Base-by-base conservation (phyloP, 1,140 invertebrate species). In the Lepeophtheirus salmonis region DNA sequence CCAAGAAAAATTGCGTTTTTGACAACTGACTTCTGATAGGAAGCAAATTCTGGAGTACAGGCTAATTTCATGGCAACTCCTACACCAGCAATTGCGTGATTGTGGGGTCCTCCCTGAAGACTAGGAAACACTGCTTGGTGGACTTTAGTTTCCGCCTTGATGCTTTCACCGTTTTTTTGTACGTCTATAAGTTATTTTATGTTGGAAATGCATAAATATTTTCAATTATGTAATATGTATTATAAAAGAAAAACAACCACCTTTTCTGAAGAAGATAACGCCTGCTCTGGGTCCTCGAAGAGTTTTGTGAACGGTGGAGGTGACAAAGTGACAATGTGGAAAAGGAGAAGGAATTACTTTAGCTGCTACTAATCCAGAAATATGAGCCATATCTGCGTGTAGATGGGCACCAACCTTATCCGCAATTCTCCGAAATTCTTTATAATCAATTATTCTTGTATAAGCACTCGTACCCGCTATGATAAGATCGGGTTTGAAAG, bases 381-480 rank as follows among this genome's bases (percentile, higher is more conserved):
- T 80, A 70, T 96, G 91, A 13, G 90, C 86, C 89, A 97, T 97
- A 70, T 97, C 92, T 49, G 88, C 83, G 74, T 96, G 79, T n/a
- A 97, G 68, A 67, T 86, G 84, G 0, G 89, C 83, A 30, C 83
- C 84, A 66, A 82, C 82, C 63, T 86, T 81, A 72, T 91, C 79
- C 50, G 86, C 86, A 53, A 96, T 94, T 71, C 89, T 73, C 24
- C 83, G 77, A 73, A 97, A 97, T 50, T 82, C 50, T 24, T 73
- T 68, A 66, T 78, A 79, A 65, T 97, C 87, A 50, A 97, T 73
- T 63, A 84, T 80, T 30, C 78, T 71, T 0, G 77, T 72, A 65
- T 80, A 80, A 67, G 90, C 96, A 54, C 86, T 90, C 2, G 91
- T 79, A 41, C 80, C 81, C 59, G 95, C 94, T 68, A 98, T 84